Evolutionary conservation across 2,113 vertebrate species (phyloP).

Genomic region (Cynocephalus volans): DNA sequence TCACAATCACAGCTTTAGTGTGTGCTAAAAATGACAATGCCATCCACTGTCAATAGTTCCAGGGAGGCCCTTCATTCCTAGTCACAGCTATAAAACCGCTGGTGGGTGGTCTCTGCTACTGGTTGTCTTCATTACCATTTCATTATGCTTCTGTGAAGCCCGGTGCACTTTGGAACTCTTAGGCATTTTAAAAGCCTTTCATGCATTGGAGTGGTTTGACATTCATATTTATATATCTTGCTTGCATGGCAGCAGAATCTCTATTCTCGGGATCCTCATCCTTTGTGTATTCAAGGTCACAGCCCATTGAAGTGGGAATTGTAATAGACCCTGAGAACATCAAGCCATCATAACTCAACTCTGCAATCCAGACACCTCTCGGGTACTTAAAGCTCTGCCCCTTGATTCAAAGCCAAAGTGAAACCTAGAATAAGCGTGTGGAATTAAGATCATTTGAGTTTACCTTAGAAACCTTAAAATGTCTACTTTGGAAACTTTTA

Average conservation of each 20-base stretch:
- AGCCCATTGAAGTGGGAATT: conserved; percentile 83
- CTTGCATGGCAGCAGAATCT: conserved; percentile 84
- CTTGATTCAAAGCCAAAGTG: conserved; percentile 58
- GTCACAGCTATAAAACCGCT: conserved; percentile 89
- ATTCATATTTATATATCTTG: conserved; percentile 90
- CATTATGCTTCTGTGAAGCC: conserved; percentile 88
- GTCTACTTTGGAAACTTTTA: background rate
- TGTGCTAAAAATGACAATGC: conserved; percentile 91
- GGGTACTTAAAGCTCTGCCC: conserved; percentile 53
- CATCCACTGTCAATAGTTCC: conserved; percentile 88
- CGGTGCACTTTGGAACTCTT: conserved; percentile 86
- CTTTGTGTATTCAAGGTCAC: conserved; percentile 87
- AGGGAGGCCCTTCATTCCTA: conserved; percentile 88
- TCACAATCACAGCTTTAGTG: conserved; percentile 87
- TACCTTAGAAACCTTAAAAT: background rate
- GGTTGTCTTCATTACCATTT: conserved; percentile 89
- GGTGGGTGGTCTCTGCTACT: conserved; percentile 89
- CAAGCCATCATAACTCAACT: conserved; percentile 79
- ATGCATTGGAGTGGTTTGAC: conserved; percentile 87
- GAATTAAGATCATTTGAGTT: conserved; percentile 12
- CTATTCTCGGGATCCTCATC: conserved; percentile 84
- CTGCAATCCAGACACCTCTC: conserved; percentile 59
- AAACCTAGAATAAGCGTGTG: background rate
- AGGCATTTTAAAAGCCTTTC: conserved; percentile 87
- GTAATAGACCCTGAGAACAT: conserved; percentile 82